Percentiles rank a stretch among this genome's conserved stretches.
phyloP scores from a whole-genome alignment of 2,888 invertebrate genomes.

The Brenthis ino region DNA sequence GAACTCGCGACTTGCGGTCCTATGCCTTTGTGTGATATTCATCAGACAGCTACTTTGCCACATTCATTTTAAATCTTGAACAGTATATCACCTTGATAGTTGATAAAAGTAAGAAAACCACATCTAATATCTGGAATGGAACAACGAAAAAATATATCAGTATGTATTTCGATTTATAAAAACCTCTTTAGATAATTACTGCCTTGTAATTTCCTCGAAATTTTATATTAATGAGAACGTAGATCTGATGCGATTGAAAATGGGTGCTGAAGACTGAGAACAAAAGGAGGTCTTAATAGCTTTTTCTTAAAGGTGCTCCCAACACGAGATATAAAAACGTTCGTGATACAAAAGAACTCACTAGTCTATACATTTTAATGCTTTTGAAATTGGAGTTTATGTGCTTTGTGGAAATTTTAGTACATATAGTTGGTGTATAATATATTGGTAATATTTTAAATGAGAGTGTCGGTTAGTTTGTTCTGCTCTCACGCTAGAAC shows the following conservation, averaged over 20 bases:
- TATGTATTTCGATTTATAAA: neutral
- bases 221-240: slow-evolving; percentile 20
- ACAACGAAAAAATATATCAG: neutral
- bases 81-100: neutral
- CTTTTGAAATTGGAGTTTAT: neutral
- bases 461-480: too few relatives aligned
- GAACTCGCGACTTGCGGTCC: too few relatives aligned
- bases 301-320: slow-evolving; percentile 10
- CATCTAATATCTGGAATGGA: neutral
- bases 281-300: slow-evolving; percentile 14
- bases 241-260: slow-evolving; percentile 13
- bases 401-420: neutral
- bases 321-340: neutral
- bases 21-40: too few relatives aligned
- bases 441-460: too few relatives aligned
- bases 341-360: neutral
- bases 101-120: neutral
- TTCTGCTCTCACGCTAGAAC: too few relatives aligned
- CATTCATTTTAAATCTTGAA: too few relatives aligned
- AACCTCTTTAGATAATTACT: slow-evolving; percentile 6
- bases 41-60: too few relatives aligned
- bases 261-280: slow-evolving; percentile 12
- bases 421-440: neutral
- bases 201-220: slow-evolving; percentile 16
- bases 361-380: too few relatives aligned